Evolutionary conservation across 1,140 invertebrate species (phyloP), one percentile per base, ranked within the genome.

Genomic region (Cherax destructor): DNA sequence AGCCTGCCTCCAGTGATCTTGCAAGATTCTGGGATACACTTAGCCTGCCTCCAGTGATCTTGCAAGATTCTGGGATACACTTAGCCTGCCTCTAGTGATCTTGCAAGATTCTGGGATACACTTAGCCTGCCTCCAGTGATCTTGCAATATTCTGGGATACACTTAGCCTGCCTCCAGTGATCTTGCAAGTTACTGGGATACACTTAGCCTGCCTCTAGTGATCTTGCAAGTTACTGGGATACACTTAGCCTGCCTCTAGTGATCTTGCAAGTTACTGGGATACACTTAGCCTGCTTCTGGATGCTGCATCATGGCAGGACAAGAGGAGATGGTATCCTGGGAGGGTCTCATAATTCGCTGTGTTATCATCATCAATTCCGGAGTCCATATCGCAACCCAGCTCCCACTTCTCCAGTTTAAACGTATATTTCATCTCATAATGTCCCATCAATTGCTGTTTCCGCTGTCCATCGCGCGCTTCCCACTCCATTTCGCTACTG

Each of bases 301-400:
- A 13, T 16, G 61, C 7, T 18, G 18, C 21, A 24, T 10, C 13
- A 18, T 41, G 77, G 77, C 41, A 56, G 30, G n/a, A 24, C 4
- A 10, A 59, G 61, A 85, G 47, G 84, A 69, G 83, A 21, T 7
- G 83, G 30, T 41, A 41, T 41, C 30, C 41, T 65, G 65, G 61
- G 11, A 6, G 59, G 77, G 9, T 65, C 49, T 50, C 56, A 88
- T 88, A 88, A 88, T 61, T 87, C 56, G 56, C 21, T 24, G 21
- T 87, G 86, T 87, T 87, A 87, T 87, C 86, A 87, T 87, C 86
- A 87, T 87, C 86, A 87, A 87, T 87, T 87, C 30, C 4, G 84
- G 84, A 86, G 84, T 86, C 84, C 84, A 86, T 86, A 86, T 86
- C 84, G 69, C 84, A 86, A 49, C 47, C 69, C 50, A 9, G 18